Conservation (phyloP, 1,140 invertebrate species). For the Drosophila repleta region DNA sequence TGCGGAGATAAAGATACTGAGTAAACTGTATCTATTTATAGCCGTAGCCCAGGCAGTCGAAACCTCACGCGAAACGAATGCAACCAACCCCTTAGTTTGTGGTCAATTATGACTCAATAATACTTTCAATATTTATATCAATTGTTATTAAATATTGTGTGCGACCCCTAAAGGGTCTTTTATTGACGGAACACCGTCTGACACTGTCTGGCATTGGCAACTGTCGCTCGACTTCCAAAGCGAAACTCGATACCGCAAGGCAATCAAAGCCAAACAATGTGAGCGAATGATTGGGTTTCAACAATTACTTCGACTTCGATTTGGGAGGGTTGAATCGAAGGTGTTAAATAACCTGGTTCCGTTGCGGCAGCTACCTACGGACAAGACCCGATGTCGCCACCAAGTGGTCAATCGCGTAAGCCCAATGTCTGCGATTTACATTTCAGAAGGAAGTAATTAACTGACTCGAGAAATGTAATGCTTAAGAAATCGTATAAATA, state of each 20-base stretch:
- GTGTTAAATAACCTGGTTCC: slow-evolving; percentile 63
- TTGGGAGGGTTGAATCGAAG: slow-evolving; percentile 2
- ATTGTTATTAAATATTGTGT: slow-evolving; percentile 78
- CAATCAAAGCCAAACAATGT: slow-evolving; percentile 65
- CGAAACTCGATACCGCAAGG: slow-evolving; percentile 65
- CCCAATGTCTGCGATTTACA: slow-evolving; percentile 31
- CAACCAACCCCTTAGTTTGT: slow-evolving; percentile 24
- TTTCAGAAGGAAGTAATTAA: slow-evolving; percentile 65
- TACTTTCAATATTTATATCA: slow-evolving; percentile 79
- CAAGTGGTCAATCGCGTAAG: slow-evolving; percentile 36
- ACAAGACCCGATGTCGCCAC: background rate
- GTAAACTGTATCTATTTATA: background rate
- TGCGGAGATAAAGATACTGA: slow-evolving; percentile 2
- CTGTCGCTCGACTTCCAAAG: slow-evolving; percentile 14
- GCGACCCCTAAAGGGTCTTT: slow-evolving; percentile 46
- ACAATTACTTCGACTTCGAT: slow-evolving; percentile 31
- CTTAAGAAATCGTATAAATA: slow-evolving; percentile 66
- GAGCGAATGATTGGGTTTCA: slow-evolving; percentile 69
- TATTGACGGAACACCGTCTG: slow-evolving; percentile 22
- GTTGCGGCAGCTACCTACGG: slow-evolving; percentile 30
- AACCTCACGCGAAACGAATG: slow-evolving; percentile 4
- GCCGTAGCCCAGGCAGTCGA: background rate
- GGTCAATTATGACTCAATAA: slow-evolving; percentile 72
- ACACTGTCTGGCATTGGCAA: background rate
- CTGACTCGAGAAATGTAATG: slow-evolving; percentile 36